Conservation (phyloP, 2,113 vertebrate genomes). For the Heliornis fulica region DNA sequence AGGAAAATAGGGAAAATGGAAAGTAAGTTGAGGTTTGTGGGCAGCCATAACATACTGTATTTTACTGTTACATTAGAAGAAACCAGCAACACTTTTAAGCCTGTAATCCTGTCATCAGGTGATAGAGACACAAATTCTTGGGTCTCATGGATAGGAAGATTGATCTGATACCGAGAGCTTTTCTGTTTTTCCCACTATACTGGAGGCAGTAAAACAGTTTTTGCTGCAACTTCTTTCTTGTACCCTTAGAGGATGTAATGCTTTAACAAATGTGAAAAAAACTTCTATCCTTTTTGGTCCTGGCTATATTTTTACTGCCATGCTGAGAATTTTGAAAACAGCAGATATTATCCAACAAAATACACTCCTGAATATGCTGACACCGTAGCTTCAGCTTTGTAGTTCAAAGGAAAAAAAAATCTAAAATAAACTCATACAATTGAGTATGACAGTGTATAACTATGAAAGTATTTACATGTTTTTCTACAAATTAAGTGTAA, state of each 20-base stretch:
- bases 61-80: neutral
- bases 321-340: neutral
- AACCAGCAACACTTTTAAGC: neutral
- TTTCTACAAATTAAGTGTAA: neutral
- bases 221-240: neutral
- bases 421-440: neutral
- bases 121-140: neutral
- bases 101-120: neutral
- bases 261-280: neutral
- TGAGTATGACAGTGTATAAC: neutral
- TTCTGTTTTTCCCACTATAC: neutral
- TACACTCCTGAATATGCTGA: neutral
- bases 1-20: neutral
- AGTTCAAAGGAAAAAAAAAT: neutral
- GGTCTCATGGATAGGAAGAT: neutral
- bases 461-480: neutral
- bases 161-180: neutral
- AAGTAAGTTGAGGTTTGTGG: neutral
- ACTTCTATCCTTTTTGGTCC: neutral
- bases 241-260: neutral
- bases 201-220: neutral
- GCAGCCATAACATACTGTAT: neutral
- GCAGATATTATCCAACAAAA: neutral
- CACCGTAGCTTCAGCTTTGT: neutral
- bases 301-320: neutral